Conservation (phyloP, 1,140 invertebrate genomes). For the Hestina assimilis region DNA sequence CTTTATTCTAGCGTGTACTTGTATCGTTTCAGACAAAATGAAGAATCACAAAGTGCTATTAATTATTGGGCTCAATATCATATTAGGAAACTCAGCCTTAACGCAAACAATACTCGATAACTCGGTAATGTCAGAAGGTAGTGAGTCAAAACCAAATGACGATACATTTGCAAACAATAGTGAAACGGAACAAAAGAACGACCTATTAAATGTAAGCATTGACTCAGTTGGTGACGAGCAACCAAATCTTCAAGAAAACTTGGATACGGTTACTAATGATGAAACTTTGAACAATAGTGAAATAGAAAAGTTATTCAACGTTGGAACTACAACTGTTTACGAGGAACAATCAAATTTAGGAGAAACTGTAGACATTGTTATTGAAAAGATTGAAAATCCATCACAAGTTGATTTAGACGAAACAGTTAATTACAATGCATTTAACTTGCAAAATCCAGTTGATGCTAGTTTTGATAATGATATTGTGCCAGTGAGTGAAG, state of each 20-base stretch:
- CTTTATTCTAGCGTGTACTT: conserved; percentile 14
- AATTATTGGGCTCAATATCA: conserved; percentile 35
- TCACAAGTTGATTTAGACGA: conserved; percentile 12
- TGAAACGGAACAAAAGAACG: conserved; percentile 26
- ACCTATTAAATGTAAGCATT: conserved; percentile 17
- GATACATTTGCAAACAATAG: conserved; percentile 13
- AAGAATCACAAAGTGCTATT: conserved; percentile 40
- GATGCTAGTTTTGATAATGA: conserved; percentile 23
- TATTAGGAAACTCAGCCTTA: conserved; percentile 18
- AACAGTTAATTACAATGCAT: conserved; percentile 8
- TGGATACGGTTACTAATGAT: conserved; percentile 31
- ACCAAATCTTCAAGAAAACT: conserved; percentile 21
- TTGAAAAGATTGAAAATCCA: conserved; percentile 27
- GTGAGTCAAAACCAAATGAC: conserved; percentile 10
- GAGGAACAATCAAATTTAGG: conserved; percentile 24
- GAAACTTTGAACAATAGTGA: no score
- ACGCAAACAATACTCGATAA: conserved; percentile 7
- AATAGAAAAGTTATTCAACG: no score
- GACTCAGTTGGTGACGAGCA: conserved; percentile 21
- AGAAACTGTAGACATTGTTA: conserved; percentile 24
- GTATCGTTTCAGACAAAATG: conserved; percentile 56
- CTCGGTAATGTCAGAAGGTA: conserved; percentile 13
- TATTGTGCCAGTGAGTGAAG: conserved; percentile 19
- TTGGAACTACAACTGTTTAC: no score
- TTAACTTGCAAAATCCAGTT: conserved; percentile 10